Percentiles rank a stretch among this genome's conserved stretches.
These are phyloP conservation scores for Hydrozoanthus tunicans DNA, from an alignment of 64 coral and sea anemone genomes.

Conservation along the genomic window DNA sequence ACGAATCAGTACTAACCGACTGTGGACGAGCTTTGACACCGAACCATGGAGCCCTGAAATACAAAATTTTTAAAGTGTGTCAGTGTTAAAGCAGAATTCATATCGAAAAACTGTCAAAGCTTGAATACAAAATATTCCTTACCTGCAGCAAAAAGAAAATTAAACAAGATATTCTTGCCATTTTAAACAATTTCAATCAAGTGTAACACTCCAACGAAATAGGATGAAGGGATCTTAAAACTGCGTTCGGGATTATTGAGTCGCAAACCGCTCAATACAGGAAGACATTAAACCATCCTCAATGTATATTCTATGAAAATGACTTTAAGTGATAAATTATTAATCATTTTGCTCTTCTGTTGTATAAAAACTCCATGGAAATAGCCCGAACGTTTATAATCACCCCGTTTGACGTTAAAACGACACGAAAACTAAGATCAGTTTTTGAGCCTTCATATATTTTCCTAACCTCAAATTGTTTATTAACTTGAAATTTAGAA, in stretches of 20 bases:
- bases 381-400: background rate
- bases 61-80: background rate
- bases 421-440: no score
- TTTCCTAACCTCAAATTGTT: no score
- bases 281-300: background rate
- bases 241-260: background rate
- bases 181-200: background rate
- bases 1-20: background rate
- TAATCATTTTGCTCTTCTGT: conserved; percentile 35
- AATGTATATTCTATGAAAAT: conserved; percentile 31
- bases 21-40: conserved; percentile 12
- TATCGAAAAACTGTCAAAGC: background rate
- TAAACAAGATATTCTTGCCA: conserved; percentile 13
- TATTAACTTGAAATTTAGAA: no score
- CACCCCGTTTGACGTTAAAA: background rate
- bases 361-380: conserved; percentile 42
- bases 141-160: conserved; percentile 37
- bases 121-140: background rate
- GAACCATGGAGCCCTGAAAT: conserved; percentile 9
- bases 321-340: conserved; percentile 52
- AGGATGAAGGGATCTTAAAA: background rate
- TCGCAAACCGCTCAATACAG: background rate
- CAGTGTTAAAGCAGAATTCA: background rate
- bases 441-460: no score
- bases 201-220: no score